Evolutionary conservation across 2,888 invertebrate species (phyloP).

Genomic region (Apeira syringaria): DNA sequence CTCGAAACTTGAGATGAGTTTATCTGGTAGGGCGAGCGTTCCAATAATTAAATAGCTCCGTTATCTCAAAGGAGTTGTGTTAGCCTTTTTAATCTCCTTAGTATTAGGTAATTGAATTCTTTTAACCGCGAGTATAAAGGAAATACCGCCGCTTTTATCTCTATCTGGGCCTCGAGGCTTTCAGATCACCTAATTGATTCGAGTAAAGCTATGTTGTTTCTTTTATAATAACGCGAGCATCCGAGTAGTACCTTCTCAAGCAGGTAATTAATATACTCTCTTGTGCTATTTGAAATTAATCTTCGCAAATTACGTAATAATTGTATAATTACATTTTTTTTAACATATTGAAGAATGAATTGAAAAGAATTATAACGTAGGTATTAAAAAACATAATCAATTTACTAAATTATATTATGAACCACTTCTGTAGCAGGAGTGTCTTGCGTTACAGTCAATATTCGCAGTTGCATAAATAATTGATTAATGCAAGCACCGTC

Average conservation of each 20-base stretch:
- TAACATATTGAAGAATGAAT: too few species aligned
- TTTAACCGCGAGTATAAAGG: slow-evolving; percentile 74
- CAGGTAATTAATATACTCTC: neutral
- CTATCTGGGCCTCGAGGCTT: slow-evolving; percentile 64
- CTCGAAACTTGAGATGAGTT: slow-evolving; percentile 49
- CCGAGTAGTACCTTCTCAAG: too few species aligned
- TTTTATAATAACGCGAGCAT: slow-evolving; percentile 39
- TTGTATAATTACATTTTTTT: slow-evolving; percentile 1
- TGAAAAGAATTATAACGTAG: too few species aligned
- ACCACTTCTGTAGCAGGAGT: too few species aligned
- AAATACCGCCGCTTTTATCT: slow-evolving; percentile 72
- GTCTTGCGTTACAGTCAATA: too few species aligned
- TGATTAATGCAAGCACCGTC: too few species aligned
- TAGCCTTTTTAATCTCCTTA: slow-evolving; percentile 76
- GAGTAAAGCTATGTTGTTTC: slow-evolving; percentile 55
- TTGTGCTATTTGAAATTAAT: neutral
- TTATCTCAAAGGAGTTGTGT: slow-evolving; percentile 69
- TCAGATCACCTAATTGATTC: slow-evolving; percentile 70
- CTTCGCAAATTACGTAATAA: neutral
- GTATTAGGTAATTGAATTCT: slow-evolving; percentile 79
- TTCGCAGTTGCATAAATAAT: too few species aligned
- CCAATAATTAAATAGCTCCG: slow-evolving; percentile 68
- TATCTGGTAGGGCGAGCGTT: slow-evolving; percentile 42
- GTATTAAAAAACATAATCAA: too few species aligned
- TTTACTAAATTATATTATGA: too few species aligned